Evolutionary conservation across 1,140 invertebrate genomes (phyloP).

Genomic region (Eulimnadia texana): DNA sequence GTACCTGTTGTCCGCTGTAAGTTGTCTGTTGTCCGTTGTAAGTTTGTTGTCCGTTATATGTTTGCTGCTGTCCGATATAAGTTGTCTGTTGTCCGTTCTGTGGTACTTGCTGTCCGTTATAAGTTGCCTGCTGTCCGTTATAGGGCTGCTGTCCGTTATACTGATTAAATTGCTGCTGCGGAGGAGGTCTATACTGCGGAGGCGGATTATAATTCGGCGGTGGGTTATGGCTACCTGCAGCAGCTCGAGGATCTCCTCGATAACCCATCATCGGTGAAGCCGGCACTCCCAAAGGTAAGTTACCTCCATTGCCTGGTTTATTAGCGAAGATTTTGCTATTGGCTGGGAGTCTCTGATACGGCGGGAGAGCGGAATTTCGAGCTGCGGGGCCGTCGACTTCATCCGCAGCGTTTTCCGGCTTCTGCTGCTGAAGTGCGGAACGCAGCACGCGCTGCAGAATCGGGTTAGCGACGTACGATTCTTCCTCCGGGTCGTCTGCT

Average conservation of each 20-base stretch:
- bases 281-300: neutral
- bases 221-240: conserved; percentile 2
- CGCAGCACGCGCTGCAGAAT: conserved; percentile 70
- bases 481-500: conserved; percentile 73
- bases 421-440: conserved; percentile 58
- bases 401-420: conserved; percentile 35
- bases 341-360: conserved; percentile 11
- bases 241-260: conserved; percentile 9
- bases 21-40: neutral
- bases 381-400: conserved; percentile 10
- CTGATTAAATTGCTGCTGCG: conserved; percentile 7
- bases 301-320: conserved; percentile 11
- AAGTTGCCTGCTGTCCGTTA: neutral
- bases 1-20: neutral
- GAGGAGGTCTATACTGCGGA: conserved; percentile 9
- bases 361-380: neutral
- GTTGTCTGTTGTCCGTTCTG: neutral
- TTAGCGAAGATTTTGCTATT: conserved; percentile 27
- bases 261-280: conserved; percentile 8
- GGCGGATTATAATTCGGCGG: conserved; percentile 7
- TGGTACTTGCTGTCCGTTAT: neutral
- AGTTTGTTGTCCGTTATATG: neutral
- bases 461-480: conserved; percentile 77
- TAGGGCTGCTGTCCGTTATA: neutral
- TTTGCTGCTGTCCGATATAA: too few species aligned